A percentile compares a stretch with the other conserved stretches of the same genome.
Conservation (phyloP, 2,888 invertebrate genomes). For the Cyclophora punctaria region DNA sequence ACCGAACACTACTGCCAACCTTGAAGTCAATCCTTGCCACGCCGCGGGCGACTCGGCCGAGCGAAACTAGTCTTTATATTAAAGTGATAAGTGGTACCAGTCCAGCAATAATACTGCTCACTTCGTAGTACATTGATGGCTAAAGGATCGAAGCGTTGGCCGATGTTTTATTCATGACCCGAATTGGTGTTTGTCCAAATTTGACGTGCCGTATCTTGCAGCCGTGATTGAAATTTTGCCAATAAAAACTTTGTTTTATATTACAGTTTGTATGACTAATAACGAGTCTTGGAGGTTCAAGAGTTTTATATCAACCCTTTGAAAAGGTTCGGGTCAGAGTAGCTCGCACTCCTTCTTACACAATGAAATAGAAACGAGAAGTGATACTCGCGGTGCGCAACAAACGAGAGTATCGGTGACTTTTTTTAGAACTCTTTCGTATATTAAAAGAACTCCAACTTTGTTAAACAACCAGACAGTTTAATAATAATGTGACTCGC, state of each 20-base stretch:
- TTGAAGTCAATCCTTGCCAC: conserved; percentile 28
- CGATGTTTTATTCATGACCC: conserved; percentile 56
- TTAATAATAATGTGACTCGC: no score
- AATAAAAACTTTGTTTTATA: conserved; percentile 29
- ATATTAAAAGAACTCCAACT: no score
- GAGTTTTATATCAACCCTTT: no score
- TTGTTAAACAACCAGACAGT: no score
- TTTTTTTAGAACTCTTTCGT: no score
- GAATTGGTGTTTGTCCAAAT: conserved; percentile 64
- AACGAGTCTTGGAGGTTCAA: no score
- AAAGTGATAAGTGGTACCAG: conserved; percentile 10
- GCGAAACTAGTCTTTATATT: conserved; percentile 11
- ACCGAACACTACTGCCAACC: conserved; percentile 40
- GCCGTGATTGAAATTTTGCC: conserved; percentile 42
- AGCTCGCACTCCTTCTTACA: no score
- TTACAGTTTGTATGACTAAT: conserved; percentile 11
- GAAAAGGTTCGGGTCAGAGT: background rate
- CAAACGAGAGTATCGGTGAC: no score
- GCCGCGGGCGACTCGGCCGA: background rate
- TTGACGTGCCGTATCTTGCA: conserved; percentile 53
- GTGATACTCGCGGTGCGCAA: no score
- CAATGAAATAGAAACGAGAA: no score
- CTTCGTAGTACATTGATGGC: conserved; percentile 31
- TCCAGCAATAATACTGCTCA: conserved; percentile 15
- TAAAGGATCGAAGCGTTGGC: conserved; percentile 34